Evolutionary conservation across 2,888 invertebrate genomes (phyloP), one percentile per base, ranked within the genome.

Genomic region (Amorpha juglandis): DNA sequence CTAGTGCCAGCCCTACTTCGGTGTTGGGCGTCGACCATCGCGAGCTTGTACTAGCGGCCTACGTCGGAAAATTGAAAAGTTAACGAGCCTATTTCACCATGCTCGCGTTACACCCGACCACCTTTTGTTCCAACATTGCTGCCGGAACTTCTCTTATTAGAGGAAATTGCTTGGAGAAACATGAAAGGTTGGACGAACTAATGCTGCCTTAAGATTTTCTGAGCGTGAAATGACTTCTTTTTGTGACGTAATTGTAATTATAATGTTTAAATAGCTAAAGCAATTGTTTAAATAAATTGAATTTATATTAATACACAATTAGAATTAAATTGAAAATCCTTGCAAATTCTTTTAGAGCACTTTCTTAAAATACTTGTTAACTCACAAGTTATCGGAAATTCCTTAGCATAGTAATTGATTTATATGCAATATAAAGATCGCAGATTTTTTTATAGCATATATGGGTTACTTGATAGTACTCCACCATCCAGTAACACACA

Each of bases 31-130:
- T 27, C 62, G 65, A 69, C 69, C 74, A 69, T 75, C 70, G 70
- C 69, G 67, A 63, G 66, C 63, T 45, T 66, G 55, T 58, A 71
- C 71, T 76, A 72, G 64, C 65, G 78, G 83, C 89, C 83, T 85
- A 85, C 79, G 85, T 82, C 77, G 81, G 89, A 89, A 91, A 91
- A 91, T 91, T 91, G 90, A 91, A 91, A 91, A 90, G 90, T 89
- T 91, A 91, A 91, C 90, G 88, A 90, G 91, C 89, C 89, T 87
- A 88, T 89, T 87, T 78, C 83, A 84, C 76, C 81, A 76, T 72
- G 82, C 81, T 81, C 79, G 84, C 81, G 86, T 83, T 82, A 78
- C 77, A 68, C 81, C 76, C 83, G 76, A 84, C 87, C 83, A 84
- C 87, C 87, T 89, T 87, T 87, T 89, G 88, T 89, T 88, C 80